Base-by-base conservation (phyloP, 2,797 vertebrate species). In the Pipistrellus nathusii region DNA sequence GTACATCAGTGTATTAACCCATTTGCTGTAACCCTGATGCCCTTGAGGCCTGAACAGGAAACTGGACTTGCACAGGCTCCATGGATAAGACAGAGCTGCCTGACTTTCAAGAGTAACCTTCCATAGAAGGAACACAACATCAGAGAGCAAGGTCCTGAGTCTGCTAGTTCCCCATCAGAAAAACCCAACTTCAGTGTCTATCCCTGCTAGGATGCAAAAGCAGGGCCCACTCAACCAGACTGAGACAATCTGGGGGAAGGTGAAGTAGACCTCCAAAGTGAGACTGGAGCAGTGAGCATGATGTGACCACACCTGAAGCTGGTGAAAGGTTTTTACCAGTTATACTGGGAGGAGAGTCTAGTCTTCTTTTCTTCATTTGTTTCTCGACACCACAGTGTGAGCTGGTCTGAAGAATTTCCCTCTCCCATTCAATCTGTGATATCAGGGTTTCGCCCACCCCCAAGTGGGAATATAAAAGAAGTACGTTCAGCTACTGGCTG, bases 401-500 rank as follows among this genome's bases (percentile, higher is more conserved):
- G 35, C 32, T 14, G 15, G 41, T 62, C 75, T 38, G 53, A 75
- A 46, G 51, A 93, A 93, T 83, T 18, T 32, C 21, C 35, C 18
- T 5, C 48, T 89, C 68, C 66, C 18, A 2, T 10, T 35, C 10
- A 86, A 23, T 57, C n/a, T 71, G 51, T 12, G n/a, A 21, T 32
- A 8, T 8, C 17, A 57, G 21, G 41, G 27, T 93, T 88, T 51
- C 69, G 14, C 13, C 46, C 66, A 93, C 21, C 55, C 27, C 62
- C 48, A 27, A 55, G 59, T 66, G n/a, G 93, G 27, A 68, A 72
- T 30, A 53, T 77, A 69, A 82, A 94, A 90, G 51, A 84, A 89
- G 14, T 35, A 35, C 2, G 15, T 62, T 69, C 30, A 21, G 18
- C 85, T 48, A 5, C 41, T 46, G 82, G 14, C 23, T 81, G n/a